These are phyloP conservation scores for Phycodurus eques DNA, from an alignment of 2,113 vertebrate genomes.

Conservation along the genomic window DNA sequence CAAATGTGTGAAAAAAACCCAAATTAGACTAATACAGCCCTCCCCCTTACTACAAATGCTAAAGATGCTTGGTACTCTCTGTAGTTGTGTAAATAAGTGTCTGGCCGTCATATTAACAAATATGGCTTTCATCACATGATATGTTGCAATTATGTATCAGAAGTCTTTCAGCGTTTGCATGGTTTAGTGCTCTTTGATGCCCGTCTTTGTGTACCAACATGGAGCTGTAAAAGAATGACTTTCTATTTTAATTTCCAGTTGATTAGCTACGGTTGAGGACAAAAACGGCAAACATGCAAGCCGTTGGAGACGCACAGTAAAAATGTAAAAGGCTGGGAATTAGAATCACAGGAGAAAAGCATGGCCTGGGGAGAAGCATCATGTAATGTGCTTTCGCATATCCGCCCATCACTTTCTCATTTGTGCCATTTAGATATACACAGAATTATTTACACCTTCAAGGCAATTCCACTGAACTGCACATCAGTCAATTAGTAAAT, in stretches of 20 bases:
- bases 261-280: slow-evolving; percentile 64
- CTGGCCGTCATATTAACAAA: neutral
- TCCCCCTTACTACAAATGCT: neutral
- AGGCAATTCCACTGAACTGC: slow-evolving; percentile 92
- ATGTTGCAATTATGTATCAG: slow-evolving; percentile 24
- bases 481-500: slow-evolving; percentile 99
- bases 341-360: slow-evolving; percentile 60
- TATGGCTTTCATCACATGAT: neutral
- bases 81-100: neutral
- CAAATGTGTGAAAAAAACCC: neutral
- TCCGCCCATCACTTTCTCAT: slow-evolving; percentile 57
- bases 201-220: slow-evolving; percentile 31
- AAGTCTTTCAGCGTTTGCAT: slow-evolving; percentile 32
- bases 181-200: slow-evolving; percentile 49
- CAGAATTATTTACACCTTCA: slow-evolving; percentile 99
- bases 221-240: slow-evolving; percentile 45
- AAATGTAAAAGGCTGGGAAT: slow-evolving; percentile 56
- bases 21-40: neutral
- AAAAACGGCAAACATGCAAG: slow-evolving; percentile 55
- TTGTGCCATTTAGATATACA: slow-evolving; percentile 82
- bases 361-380: slow-evolving; percentile 54
- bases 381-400: slow-evolving; percentile 64
- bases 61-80: neutral
- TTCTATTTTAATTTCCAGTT: slow-evolving; percentile 68
- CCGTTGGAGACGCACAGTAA: slow-evolving; percentile 44